A percentile compares a stretch with the other conserved stretches of the same genome.
Conservation (phyloP, 2,113 vertebrate species). For the Trochalopteron elliotii region DNA sequence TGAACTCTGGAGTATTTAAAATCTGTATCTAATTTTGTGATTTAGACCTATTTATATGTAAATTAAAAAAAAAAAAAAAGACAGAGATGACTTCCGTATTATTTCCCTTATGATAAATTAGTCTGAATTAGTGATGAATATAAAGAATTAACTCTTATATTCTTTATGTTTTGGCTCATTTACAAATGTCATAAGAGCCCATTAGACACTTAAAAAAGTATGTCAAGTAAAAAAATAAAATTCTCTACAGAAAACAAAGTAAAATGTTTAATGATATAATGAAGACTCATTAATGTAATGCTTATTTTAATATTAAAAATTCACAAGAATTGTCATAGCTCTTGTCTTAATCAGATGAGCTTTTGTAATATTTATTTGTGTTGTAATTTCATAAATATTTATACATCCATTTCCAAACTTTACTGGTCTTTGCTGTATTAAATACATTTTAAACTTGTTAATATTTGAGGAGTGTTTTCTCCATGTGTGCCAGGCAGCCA, state of each 20-base stretch:
- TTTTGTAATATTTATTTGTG: conserved; percentile 61
- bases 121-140: conserved; percentile 57
- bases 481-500: background rate
- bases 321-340: conserved; percentile 60
- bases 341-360: conserved; percentile 61
- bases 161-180: conserved; percentile 55
- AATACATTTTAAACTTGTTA: background rate
- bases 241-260: conserved; percentile 50
- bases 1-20: conserved; percentile 47
- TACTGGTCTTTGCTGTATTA: conserved; percentile 22
- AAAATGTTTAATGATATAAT: conserved; percentile 62
- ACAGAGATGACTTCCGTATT: background rate
- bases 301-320: conserved; percentile 70
- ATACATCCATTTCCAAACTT: conserved; percentile 13
- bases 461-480: background rate
- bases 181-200: conserved; percentile 54
- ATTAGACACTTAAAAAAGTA: conserved; percentile 38
- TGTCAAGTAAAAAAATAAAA: conserved; percentile 51
- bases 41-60: conserved; percentile 51
- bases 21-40: conserved; percentile 26
- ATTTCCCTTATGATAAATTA: conserved; percentile 65
- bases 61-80: background rate
- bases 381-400: conserved; percentile 64
- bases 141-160: conserved; percentile 53
- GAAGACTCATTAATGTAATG: conserved; percentile 62